These are phyloP conservation scores for Anthoscopus minutus DNA, from an alignment of 2,113 vertebrate genomes.

Conservation along the genomic window DNA sequence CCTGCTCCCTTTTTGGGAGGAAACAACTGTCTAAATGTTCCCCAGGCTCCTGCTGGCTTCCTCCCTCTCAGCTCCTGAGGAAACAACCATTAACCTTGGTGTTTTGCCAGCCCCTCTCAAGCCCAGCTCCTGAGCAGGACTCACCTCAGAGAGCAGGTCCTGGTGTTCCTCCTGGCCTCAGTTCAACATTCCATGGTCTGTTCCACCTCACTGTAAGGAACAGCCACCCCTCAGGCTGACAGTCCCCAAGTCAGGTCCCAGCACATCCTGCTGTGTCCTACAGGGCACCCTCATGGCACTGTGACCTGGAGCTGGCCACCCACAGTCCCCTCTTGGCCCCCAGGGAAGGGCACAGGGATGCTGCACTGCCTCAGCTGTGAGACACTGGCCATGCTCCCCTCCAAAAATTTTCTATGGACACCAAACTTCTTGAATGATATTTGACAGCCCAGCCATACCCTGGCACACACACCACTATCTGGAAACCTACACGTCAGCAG, in stretches of 20 bases:
- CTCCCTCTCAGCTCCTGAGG: neutral
- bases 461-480: neutral
- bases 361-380: neutral
- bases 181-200: neutral
- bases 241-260: neutral
- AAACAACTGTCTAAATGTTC: neutral
- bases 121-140: neutral
- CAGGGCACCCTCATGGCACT: accelerated
- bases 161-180: neutral
- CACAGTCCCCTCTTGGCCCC: neutral
- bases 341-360: neutral
- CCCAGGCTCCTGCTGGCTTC: neutral
- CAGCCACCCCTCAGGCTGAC: neutral
- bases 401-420: neutral
- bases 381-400: neutral
- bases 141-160: neutral
- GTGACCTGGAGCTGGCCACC: neutral
- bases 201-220: neutral
- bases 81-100: neutral
- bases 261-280: neutral
- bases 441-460: neutral
- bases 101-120: neutral
- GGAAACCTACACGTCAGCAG: neutral
- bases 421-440: neutral
- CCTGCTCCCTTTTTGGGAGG: neutral